Evolutionary conservation across 2,888 invertebrate species (phyloP).

Genomic region (Piscicola geometra): DNA sequence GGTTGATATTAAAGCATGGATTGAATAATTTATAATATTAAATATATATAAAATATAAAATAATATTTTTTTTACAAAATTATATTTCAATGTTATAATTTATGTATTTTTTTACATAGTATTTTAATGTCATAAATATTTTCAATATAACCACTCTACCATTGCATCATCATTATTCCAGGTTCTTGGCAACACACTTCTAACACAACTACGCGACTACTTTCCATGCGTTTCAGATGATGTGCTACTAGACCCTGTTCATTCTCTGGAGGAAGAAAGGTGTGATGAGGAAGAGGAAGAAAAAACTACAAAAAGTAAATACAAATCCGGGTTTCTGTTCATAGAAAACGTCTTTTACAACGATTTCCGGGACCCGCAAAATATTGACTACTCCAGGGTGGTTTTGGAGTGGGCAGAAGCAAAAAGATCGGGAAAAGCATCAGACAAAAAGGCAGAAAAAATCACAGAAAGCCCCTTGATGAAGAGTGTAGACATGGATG

Average conservation of each 20-base stretch:
- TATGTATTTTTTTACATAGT: no score
- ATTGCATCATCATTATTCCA: no score
- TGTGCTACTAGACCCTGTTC: not conserved
- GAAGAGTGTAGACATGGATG: constrained; percentile 48
- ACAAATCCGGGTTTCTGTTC: constrained; percentile 71
- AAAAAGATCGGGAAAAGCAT: constrained; percentile 51
- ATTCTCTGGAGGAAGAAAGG: not conserved
- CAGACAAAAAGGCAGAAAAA: constrained; percentile 34
- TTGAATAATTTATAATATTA: no score
- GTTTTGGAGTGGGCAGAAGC: constrained; percentile 44
- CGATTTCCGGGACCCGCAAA: constrained; percentile 63
- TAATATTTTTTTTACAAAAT: no score
- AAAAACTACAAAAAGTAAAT: constrained; percentile 60
- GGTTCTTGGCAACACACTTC: not conserved
- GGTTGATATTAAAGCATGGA: no score
- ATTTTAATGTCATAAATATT: no score
- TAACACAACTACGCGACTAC: not conserved
- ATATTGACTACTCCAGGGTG: constrained; percentile 66
- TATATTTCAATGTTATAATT: no score
- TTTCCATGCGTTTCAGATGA: not conserved
- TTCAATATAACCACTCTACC: no score
- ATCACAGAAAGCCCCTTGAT: constrained; percentile 44
- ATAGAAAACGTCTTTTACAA: constrained; percentile 75
- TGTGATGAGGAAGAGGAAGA: not conserved
- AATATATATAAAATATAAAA: no score